A percentile compares a stretch with the other conserved stretches of the same genome.
phyloP scores from a whole-genome alignment of 2,888 invertebrate genomes.

The Chaetoderma sp. region DNA sequence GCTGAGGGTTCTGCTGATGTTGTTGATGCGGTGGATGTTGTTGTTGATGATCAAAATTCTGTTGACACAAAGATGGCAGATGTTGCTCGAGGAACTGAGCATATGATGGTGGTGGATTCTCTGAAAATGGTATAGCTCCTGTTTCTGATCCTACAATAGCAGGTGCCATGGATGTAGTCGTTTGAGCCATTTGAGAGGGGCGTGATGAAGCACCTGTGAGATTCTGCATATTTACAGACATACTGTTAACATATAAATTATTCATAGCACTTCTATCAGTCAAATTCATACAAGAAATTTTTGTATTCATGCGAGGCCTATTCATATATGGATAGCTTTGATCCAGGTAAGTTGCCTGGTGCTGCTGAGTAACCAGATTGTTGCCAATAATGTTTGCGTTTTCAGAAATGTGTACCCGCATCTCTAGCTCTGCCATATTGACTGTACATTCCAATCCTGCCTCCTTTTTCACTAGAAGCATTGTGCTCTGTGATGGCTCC shows the following conservation, averaged over 20 bases:
- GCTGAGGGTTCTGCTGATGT: not conserved
- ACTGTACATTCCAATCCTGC: not conserved
- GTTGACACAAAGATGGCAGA: conserved; percentile 8
- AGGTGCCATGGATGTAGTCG: too few species aligned
- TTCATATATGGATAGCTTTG: conserved; percentile 32
- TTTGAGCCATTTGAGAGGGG: too few species aligned
- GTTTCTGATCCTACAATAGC: conserved; percentile 9
- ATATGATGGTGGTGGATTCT: conserved; percentile 62
- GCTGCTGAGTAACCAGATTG: conserved; percentile 58
- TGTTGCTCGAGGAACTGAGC: conserved; percentile 47
- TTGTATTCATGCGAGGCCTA: not conserved
- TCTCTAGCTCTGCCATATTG: conserved; percentile 1
- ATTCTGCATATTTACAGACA: too few species aligned
- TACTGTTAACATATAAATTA: too few species aligned
- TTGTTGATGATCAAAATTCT: not conserved
- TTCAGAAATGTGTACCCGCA: not conserved
- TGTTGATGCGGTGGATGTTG: not conserved
- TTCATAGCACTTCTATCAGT: too few species aligned
- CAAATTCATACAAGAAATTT: not conserved
- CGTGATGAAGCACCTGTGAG: too few species aligned
- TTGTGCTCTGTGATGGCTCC: conserved; percentile 35
- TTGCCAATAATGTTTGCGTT: conserved; percentile 51
- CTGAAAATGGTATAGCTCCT: conserved; percentile 23
- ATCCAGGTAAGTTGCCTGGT: conserved; percentile 56
- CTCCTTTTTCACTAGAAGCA: not conserved